These are phyloP conservation scores for Nixonia krombeini DNA, from an alignment of 1,140 invertebrate species.

Conservation along the genomic window DNA sequence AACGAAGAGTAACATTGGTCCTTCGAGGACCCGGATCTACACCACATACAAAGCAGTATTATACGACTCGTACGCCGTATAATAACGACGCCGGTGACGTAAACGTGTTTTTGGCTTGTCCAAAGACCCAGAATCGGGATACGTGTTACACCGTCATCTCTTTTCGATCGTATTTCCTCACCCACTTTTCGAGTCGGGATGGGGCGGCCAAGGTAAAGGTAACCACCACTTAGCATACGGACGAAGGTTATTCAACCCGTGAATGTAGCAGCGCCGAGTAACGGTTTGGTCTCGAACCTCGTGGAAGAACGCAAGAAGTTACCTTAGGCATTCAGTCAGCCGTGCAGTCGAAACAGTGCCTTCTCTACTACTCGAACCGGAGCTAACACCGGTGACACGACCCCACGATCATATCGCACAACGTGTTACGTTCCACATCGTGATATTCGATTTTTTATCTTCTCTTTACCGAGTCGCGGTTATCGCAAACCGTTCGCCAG, in stretches of 20 bases:
- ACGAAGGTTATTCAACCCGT: conserved; percentile 69
- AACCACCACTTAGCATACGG: conserved; percentile 60
- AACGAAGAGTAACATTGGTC: no score
- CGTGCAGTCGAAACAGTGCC: conserved; percentile 68
- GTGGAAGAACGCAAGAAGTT: conserved; percentile 49
- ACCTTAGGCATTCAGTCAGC: conserved; percentile 66
- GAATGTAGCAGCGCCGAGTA: conserved; percentile 44
- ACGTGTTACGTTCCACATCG: conserved; percentile 6
- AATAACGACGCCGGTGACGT: no score
- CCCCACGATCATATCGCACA: conserved; percentile 13
- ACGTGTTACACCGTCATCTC: not conserved
- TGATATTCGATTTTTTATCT: conserved; percentile 3
- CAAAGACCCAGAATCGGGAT: not conserved
- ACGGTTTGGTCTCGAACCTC: conserved; percentile 54
- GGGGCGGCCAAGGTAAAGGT: conserved; percentile 47
- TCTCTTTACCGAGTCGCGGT: not conserved
- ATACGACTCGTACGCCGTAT: no score
- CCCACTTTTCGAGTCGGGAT: conserved; percentile 45
- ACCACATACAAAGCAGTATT: no score
- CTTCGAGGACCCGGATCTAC: no score
- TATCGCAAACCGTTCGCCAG: not conserved
- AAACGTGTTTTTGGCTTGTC: no score
- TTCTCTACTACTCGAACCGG: conserved; percentile 14
- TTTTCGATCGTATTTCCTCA: conserved; percentile 27
- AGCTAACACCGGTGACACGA: conserved; percentile 6